Evolutionary conservation across 2,888 invertebrate genomes (phyloP).

Genomic region (Idaea straminata): DNA sequence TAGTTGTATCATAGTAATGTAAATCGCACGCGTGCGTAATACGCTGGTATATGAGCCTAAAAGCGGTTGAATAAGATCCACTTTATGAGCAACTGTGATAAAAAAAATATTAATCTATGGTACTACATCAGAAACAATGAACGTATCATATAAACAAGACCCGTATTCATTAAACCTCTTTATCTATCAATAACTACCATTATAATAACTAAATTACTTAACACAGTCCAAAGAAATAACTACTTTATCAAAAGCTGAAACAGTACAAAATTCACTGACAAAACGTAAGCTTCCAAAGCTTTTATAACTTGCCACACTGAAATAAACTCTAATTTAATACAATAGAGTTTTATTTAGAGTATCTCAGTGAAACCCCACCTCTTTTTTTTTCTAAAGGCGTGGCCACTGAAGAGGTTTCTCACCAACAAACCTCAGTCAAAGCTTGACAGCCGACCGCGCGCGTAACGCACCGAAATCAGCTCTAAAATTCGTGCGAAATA

Average conservation of each 20-base stretch:
- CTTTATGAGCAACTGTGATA: too few species aligned
- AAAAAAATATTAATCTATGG: background rate
- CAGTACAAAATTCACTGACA: constrained; percentile 17
- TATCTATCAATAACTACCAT: constrained; percentile 27
- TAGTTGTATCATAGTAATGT: too few species aligned
- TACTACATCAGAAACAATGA: background rate
- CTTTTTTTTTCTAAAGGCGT: background rate
- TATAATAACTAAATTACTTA: constrained; percentile 29
- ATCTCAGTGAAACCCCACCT: background rate
- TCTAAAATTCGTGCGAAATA: background rate
- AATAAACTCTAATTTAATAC: background rate
- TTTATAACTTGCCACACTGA: constrained; percentile 4
- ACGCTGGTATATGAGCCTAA: too few species aligned
- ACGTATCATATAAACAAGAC: constrained; percentile 12
- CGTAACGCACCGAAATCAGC: background rate
- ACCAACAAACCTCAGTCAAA: constrained; percentile 1
- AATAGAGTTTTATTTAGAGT: background rate
- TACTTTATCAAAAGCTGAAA: constrained; percentile 3
- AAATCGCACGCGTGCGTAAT: too few species aligned
- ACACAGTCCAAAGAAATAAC: constrained; percentile 19
- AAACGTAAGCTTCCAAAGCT: constrained; percentile 14
- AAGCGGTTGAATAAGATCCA: too few species aligned
- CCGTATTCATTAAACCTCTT: constrained; percentile 23
- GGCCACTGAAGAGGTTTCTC: background rate
- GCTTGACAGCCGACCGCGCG: background rate